Percentiles rank a stretch among this genome's conserved stretches.
Conservation (phyloP, 37 sponge, comb jelly and placozoan genomes). For the Bolinopsis microptera region DNA sequence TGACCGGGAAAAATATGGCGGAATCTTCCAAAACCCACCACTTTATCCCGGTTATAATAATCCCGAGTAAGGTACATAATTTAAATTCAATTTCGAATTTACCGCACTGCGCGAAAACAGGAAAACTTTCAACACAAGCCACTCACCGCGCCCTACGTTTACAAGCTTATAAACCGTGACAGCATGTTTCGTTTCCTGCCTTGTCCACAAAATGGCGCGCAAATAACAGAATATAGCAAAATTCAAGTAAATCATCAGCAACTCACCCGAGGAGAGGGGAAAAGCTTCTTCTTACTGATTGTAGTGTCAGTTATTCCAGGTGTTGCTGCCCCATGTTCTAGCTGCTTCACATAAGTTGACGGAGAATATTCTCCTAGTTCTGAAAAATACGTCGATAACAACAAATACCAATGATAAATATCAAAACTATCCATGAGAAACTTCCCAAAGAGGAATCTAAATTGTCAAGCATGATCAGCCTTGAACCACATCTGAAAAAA, state of each 20-base stretch:
- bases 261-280: slow-evolving; percentile 21
- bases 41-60: no score
- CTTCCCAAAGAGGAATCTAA: no score
- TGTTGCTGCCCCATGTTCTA: not conserved
- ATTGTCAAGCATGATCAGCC: no score
- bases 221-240: not conserved
- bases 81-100: not conserved
- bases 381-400: not conserved
- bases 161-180: not conserved
- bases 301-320: not conserved
- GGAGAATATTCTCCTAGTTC: not conserved
- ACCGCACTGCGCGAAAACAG: not conserved
- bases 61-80: no score
- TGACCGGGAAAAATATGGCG: no score
- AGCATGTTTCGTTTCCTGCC: not conserved
- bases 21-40: no score
- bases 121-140: not conserved
- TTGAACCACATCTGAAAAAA: no score
- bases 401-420: no score
- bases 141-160: not conserved
- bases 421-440: no score
- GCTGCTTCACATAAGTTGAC: not conserved
- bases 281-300: slow-evolving; percentile 21
- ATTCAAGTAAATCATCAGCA: not conserved
- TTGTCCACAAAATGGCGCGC: no score